Evolutionary conservation across 2,888 invertebrate species (phyloP).

Genomic region (Rosalia funebris): DNA sequence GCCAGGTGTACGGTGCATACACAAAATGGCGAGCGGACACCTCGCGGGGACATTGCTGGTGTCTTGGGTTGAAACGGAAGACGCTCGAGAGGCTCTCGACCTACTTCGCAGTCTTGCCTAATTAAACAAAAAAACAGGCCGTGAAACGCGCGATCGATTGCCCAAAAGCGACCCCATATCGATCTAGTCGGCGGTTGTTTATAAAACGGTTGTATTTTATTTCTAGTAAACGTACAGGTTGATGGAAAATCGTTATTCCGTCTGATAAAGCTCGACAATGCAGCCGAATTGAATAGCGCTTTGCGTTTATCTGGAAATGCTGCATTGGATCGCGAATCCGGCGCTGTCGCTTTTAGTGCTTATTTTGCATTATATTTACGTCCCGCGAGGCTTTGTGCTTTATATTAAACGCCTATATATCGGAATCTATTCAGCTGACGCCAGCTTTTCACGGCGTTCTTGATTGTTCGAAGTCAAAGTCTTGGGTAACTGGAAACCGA

Average conservation of each 20-base stretch:
- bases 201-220: conserved; percentile 19
- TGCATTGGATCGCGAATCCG: conserved; percentile 18
- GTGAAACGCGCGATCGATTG: conserved; percentile 12
- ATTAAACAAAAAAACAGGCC: conserved; percentile 13
- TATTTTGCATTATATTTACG: conserved; percentile 19
- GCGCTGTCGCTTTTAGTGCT: conserved; percentile 1
- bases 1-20: conserved; percentile 37
- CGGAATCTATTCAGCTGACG: too few relatives aligned
- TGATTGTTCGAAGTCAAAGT: too few relatives aligned
- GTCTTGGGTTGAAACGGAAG: conserved; percentile 5
- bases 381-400: neutral
- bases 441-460: too few relatives aligned
- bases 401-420: too few relatives aligned
- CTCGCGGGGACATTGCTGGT: conserved; percentile 25
- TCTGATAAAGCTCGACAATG: conserved; percentile 21
- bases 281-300: neutral
- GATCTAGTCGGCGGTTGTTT: conserved; percentile 25
- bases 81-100: neutral
- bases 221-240: conserved; percentile 10
- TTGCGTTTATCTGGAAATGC: conserved; percentile 12
- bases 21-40: conserved; percentile 43
- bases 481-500: too few relatives aligned
- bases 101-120: neutral
- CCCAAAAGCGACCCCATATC: conserved; percentile 17
- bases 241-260: conserved; percentile 26